Conservation (phyloP, 2,888 invertebrate genomes). For the Priocnemis perturbator region DNA sequence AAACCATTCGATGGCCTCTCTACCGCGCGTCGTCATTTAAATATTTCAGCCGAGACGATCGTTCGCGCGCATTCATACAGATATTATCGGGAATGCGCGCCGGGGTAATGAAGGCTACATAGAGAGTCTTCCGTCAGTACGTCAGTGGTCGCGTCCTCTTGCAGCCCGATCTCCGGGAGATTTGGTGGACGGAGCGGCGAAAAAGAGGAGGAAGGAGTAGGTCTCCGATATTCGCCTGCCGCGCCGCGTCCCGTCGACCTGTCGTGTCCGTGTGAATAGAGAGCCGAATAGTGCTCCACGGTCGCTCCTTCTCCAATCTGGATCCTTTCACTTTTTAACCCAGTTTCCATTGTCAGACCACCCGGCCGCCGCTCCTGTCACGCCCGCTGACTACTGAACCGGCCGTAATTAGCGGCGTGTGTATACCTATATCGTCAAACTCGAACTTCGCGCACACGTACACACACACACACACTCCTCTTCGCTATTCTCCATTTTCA, state of each 20-base stretch:
- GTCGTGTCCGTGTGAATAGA: constrained; percentile 30
- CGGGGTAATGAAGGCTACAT: too few species aligned
- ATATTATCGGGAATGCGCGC: neutral
- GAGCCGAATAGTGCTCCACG: constrained; percentile 44
- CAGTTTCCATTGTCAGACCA: constrained; percentile 65
- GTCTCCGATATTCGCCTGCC: neutral
- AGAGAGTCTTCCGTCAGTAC: too few species aligned
- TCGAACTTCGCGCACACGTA: neutral
- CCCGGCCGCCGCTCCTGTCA: constrained; percentile 45
- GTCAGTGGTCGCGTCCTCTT: too few species aligned
- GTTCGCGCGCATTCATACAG: too few species aligned
- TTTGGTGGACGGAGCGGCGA: neutral
- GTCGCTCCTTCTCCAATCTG: constrained; percentile 56
- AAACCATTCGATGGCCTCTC: too few species aligned
- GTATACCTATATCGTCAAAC: constrained; percentile 8
- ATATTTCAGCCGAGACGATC: too few species aligned
- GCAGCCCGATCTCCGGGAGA: too few species aligned
- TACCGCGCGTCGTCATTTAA: too few species aligned
- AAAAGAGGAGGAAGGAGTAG: constrained; percentile 18
- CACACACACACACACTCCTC: neutral
- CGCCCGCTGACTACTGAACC: constrained; percentile 36
- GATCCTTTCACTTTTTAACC: constrained; percentile 73
- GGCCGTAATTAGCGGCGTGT: constrained; percentile 34
- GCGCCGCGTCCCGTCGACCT: constrained; percentile 33
- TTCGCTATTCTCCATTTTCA: neutral